Evolutionary conservation across 1,140 invertebrate species (phyloP), one percentile per base, ranked within the genome.

Genomic region (Procambarus clarkii): DNA sequence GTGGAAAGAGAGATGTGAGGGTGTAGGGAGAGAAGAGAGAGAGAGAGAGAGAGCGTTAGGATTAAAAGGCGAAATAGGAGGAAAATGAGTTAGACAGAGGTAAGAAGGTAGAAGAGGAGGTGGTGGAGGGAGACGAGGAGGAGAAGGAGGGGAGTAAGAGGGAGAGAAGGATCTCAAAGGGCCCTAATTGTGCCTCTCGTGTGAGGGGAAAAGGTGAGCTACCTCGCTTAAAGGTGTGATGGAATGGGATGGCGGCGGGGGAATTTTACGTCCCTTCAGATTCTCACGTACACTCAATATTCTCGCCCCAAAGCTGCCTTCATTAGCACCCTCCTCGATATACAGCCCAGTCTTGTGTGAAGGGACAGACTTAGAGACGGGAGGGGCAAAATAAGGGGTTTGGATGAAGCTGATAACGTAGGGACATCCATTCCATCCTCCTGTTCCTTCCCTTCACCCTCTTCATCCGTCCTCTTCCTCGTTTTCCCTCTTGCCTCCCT

Each of bases 161-260:
- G 58, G 76, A 11, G 18, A 15, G 54, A 48, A 34, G 60, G 24
- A 45, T 50, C 54, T 64, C 54, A 87, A 87, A 64, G 86, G 50
- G 50, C 54, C 77, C 76, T 87, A 80, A 80, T 87, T 87, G 86
- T 50, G 50, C 46, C 86, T 87, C 84, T 86, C 69, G 45, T 48
- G 45, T 54, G 84, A 86, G 71, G 83, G 84, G 84, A 86, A 86
- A 86, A 86, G 84, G 84, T 86, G 84, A 86, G 64, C 71, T 58
- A n/a, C 48, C 84, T 69, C 48, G 54, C 84, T 86, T 76, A 50
- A 86, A 86, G 84, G 84, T 86, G 84, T 86, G 84, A 86, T 86
- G 84, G 84, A 86, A 86, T 86, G 84, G 83, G 69, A 81, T 81
- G 79, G 48, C 79, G 48, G 45, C n/a, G 48, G 5, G 79, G 79